A percentile compares a stretch with the other conserved stretches of the same genome.
Conservation (phyloP, 2,797 vertebrate species). For the Huso huso region DNA sequence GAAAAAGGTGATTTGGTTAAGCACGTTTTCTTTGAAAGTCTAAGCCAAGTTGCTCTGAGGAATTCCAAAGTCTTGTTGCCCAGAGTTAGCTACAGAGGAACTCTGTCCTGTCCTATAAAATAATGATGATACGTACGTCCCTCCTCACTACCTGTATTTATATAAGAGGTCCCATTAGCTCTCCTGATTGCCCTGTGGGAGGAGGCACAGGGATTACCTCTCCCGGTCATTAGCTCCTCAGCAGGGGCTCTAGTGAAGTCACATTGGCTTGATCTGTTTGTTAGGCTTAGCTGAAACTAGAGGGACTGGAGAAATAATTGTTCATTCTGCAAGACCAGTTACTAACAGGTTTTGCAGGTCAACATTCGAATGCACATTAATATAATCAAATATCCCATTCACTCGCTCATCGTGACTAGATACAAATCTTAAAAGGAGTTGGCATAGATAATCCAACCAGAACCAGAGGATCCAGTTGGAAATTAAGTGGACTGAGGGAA, state of each 20-base stretch:
- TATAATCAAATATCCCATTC: too few species aligned
- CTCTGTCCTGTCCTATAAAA: background rate
- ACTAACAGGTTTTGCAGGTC: too few species aligned
- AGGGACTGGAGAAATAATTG: conserved; percentile 38
- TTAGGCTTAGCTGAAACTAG: conserved; percentile 57
- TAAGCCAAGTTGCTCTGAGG: background rate
- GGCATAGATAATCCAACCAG: too few species aligned
- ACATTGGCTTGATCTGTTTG: conserved; percentile 61
- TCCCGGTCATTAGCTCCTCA: conserved; percentile 60
- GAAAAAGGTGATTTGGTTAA: background rate
- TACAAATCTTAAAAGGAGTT: too few species aligned
- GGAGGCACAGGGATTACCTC: conserved; percentile 68
- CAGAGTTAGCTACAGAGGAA: conserved; percentile 27
- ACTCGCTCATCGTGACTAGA: too few species aligned
- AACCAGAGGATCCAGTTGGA: too few species aligned
- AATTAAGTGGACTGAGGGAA: too few species aligned
- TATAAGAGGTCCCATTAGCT: conserved; percentile 65
- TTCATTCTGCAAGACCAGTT: background rate
- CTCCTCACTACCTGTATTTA: conserved; percentile 58
- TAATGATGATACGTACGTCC: conserved; percentile 38
- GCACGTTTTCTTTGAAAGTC: background rate
- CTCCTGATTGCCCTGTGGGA: conserved; percentile 46
- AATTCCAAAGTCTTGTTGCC: conserved; percentile 17
- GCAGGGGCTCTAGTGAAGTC: conserved; percentile 57
- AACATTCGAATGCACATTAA: too few species aligned